phyloP scores from a whole-genome alignment of 1,140 invertebrate species.

The Teleopsis dalmanni region DNA sequence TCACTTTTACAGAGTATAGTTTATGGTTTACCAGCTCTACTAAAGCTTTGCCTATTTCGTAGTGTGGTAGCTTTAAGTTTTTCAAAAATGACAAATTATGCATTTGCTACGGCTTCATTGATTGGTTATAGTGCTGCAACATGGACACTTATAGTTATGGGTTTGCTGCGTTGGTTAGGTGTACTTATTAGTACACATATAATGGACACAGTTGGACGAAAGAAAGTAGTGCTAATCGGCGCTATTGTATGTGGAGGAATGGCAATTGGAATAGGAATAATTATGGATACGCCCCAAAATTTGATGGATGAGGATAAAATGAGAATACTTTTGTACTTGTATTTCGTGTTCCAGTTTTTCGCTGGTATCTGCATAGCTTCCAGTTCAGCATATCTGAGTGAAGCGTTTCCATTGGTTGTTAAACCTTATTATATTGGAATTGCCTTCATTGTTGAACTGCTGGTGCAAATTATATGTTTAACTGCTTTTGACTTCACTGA shows the following conservation, averaged over 20 bases:
- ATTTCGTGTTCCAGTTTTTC: slow-evolving; percentile 30
- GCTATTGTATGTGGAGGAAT: slow-evolving; percentile 23
- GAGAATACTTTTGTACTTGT: slow-evolving; percentile 17
- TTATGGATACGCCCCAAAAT: slow-evolving; percentile 14
- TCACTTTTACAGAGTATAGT: slow-evolving; percentile 15
- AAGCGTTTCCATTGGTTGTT: slow-evolving; percentile 26
- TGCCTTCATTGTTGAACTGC: slow-evolving; percentile 23
- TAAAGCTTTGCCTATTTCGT: slow-evolving; percentile 29
- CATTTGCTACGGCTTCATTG: slow-evolving; percentile 12
- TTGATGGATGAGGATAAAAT: slow-evolving; percentile 14
- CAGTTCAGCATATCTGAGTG: slow-evolving; percentile 22
- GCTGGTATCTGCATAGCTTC: slow-evolving; percentile 23
- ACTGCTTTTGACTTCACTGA: neutral
- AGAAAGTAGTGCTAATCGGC: slow-evolving; percentile 19
- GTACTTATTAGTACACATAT: slow-evolving; percentile 13
- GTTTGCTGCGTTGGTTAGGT: slow-evolving; percentile 18
- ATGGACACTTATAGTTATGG: slow-evolving; percentile 28
- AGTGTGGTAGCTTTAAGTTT: slow-evolving; percentile 31
- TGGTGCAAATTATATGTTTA: slow-evolving; percentile 17
- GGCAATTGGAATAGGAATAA: slow-evolving; percentile 23
- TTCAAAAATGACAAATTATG: slow-evolving; percentile 21
- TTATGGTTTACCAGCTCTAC: slow-evolving; percentile 19
- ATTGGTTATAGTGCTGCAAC: slow-evolving; percentile 12
- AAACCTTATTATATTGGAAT: slow-evolving; percentile 23
- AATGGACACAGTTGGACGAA: slow-evolving; percentile 23